phyloP scores from a whole-genome alignment of 2,797 vertebrate genomes.

The Arrhamphus sclerolepis region DNA sequence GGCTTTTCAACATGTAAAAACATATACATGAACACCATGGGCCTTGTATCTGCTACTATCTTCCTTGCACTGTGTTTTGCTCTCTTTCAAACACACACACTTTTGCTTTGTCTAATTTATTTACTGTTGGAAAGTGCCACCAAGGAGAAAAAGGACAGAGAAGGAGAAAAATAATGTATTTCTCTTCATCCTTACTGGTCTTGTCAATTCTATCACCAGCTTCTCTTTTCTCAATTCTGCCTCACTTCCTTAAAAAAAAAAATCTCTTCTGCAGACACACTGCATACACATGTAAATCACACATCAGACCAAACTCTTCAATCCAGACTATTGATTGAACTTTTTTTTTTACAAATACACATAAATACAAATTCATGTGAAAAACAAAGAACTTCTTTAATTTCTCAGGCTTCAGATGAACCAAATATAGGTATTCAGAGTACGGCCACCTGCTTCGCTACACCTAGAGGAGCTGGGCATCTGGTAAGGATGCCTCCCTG shows the following conservation, averaged over 20 bases:
- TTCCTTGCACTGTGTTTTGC: constrained; percentile 35
- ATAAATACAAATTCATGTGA: no score
- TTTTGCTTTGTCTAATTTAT: constrained; percentile 71
- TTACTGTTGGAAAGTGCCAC: constrained; percentile 71
- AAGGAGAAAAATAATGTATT: constrained; percentile 69
- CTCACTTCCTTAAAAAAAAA: constrained; percentile 1
- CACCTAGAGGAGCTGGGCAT: no score
- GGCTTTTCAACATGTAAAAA: constrained; percentile 48
- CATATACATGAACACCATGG: constrained; percentile 38
- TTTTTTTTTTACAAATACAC: no score
- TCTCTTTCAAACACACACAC: constrained; percentile 21
- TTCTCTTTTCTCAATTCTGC: constrained; percentile 1
- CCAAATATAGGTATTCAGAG: no score
- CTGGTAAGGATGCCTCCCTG: no score
- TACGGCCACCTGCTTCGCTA: no score
- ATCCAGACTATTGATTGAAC: no score
- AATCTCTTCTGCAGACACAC: constrained; percentile 7
- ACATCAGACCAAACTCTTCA: background rate
- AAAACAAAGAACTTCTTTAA: no score
- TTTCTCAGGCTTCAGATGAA: no score
- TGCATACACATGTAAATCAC: background rate
- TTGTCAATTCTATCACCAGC: constrained; percentile 4
- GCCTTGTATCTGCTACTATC: constrained; percentile 65
- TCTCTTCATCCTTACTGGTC: constrained; percentile 24
- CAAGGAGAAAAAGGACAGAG: constrained; percentile 78